Conservation (phyloP, 2,888 invertebrate genomes). For the Polymixis flavicincta region DNA sequence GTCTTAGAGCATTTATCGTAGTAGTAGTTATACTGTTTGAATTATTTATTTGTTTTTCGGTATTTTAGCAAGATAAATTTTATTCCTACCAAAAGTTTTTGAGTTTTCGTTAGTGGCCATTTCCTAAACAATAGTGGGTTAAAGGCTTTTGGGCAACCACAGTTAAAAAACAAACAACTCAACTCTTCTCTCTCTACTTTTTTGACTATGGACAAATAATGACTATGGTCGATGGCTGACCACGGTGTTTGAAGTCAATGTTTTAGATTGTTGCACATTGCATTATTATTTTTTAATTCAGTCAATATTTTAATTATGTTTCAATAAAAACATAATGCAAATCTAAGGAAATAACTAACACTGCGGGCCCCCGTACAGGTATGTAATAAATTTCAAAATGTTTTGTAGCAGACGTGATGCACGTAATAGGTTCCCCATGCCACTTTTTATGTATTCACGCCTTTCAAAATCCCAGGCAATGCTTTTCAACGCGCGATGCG, state of each 20-base stretch:
- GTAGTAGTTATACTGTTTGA: too few relatives aligned
- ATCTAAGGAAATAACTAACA: slow-evolving; percentile 71
- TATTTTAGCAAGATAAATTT: neutral
- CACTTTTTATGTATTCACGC: slow-evolving; percentile 83
- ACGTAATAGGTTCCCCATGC: slow-evolving; percentile 80
- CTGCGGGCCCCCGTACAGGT: slow-evolving; percentile 73
- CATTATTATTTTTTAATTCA: slow-evolving; percentile 75
- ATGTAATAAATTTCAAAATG: slow-evolving; percentile 63
- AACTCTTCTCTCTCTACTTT: neutral
- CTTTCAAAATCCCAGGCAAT: slow-evolving; percentile 79
- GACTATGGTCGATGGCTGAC: slow-evolving; percentile 81
- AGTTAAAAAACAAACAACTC: neutral
- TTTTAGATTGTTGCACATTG: slow-evolving; percentile 79
- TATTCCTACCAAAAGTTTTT: neutral
- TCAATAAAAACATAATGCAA: slow-evolving; percentile 71
- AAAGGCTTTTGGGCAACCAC: neutral
- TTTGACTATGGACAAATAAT: slow-evolving; percentile 32
- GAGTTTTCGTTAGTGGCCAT: neutral
- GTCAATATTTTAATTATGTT: slow-evolving; percentile 74
- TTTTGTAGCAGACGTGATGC: slow-evolving; percentile 76
- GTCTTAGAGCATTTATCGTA: too few relatives aligned
- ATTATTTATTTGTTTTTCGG: neutral
- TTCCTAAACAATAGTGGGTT: neutral
- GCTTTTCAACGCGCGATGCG: slow-evolving; percentile 76
- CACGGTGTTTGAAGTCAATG: slow-evolving; percentile 82